phyloP scores from a whole-genome alignment of 92 coral and sea anemone genomes.

The Nematostella vectensis region DNA sequence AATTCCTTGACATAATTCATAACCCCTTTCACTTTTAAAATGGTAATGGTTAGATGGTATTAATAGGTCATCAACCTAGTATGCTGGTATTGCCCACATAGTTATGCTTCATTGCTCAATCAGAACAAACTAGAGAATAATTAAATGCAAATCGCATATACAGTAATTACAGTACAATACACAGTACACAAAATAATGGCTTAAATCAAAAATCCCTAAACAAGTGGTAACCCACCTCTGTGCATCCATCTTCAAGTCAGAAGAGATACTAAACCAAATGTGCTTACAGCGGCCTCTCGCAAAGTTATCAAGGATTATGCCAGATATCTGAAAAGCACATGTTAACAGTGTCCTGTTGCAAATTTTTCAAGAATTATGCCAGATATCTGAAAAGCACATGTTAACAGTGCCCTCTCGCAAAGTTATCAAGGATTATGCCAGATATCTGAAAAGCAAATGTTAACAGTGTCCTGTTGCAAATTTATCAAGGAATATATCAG shows the following conservation, averaged over 20 bases:
- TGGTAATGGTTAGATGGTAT: too few species aligned
- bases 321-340: constrained; percentile 69
- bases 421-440: constrained; percentile 88
- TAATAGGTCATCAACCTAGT: too few species aligned
- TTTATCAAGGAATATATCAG: constrained; percentile 89
- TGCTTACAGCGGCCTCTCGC: constrained; percentile 88
- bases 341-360: constrained; percentile 83
- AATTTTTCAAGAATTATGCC: constrained; percentile 88
- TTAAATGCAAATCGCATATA: too few species aligned
- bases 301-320: constrained; percentile 85
- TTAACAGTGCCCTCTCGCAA: constrained; percentile 79
- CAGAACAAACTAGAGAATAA: too few species aligned
- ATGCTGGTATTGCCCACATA: too few species aligned
- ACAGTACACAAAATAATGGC: too few species aligned
- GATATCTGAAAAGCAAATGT: constrained; percentile 67
- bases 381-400: constrained; percentile 69
- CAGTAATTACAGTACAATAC: too few species aligned
- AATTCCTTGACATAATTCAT: too few species aligned
- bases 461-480: constrained; percentile 83
- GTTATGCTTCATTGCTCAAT: too few species aligned
- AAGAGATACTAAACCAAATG: constrained; percentile 94
- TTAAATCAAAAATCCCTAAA: too few species aligned
- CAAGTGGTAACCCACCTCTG: constrained; percentile 83
- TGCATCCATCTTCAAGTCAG: constrained; percentile 92
- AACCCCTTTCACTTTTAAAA: too few species aligned